Conservation (phyloP, 2,888 invertebrate species). For the Arge pagana region DNA sequence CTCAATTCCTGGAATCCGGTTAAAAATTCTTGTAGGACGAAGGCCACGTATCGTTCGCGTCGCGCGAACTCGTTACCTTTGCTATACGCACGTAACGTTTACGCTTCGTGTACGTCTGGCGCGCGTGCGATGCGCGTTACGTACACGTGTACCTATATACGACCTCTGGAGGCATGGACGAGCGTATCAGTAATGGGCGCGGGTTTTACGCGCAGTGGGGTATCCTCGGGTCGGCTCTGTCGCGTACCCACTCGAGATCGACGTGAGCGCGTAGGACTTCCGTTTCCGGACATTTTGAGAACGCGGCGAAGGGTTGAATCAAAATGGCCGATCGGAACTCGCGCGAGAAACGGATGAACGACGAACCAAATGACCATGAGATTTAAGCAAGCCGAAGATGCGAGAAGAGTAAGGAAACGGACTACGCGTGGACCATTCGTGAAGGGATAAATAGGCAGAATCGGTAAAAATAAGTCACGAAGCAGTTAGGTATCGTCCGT, state of each 20-base stretch:
- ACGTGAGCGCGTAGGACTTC: constrained; percentile 10
- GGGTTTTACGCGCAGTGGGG: no score
- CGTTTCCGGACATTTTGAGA: constrained; percentile 13
- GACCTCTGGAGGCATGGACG: no score
- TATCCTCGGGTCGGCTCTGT: constrained; percentile 3
- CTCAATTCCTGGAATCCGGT: no score
- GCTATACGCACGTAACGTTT: no score
- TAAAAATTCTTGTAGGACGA: no score
- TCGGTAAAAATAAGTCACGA: neutral
- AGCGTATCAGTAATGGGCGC: no score
- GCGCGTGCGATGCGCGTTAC: no score
- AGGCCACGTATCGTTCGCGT: no score
- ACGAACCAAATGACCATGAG: neutral
- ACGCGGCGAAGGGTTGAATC: neutral
- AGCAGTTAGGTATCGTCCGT: constrained; percentile 36
- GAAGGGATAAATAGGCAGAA: neutral
- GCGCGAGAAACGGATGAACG: neutral
- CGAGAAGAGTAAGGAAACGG: neutral
- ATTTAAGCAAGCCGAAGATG: neutral
- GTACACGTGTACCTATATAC: no score
- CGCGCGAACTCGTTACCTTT: no score
- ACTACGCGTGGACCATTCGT: constrained; percentile 13
- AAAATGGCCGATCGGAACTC: constrained; percentile 10
- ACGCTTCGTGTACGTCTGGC: no score
- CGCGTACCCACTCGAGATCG: constrained; percentile 9